phyloP scores from a whole-genome alignment of 2,113 vertebrate species.

The Proteles cristata region DNA sequence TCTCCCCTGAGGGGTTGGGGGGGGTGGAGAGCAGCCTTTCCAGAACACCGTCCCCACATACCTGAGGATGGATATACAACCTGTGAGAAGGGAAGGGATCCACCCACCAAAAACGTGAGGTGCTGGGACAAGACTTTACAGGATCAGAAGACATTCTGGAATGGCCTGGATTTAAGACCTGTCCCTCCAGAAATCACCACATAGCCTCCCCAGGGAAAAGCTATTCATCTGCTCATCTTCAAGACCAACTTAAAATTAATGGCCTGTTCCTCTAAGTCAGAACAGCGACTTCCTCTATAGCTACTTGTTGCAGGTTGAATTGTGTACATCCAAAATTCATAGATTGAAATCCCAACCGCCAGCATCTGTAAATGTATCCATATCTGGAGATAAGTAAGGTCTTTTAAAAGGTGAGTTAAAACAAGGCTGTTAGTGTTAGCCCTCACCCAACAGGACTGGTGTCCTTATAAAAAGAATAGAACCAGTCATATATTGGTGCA shows the following conservation, averaged over 20 bases:
- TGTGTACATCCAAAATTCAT: not conserved
- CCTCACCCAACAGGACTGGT: not conserved
- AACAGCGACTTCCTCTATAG: not conserved
- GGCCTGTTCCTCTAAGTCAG: not conserved
- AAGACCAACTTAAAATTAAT: not conserved
- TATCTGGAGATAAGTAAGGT: not conserved
- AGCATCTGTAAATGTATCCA: not conserved
- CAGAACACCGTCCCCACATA: not conserved
- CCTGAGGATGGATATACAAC: not conserved
- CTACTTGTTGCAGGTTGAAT: not conserved
- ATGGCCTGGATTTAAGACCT: not conserved
- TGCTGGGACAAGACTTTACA: not conserved
- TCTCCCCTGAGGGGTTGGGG: not conserved
- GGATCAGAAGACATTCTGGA: not conserved
- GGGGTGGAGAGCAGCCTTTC: not conserved
- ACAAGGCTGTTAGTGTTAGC: not conserved
- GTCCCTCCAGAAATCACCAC: not conserved
- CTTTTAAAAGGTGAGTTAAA: not conserved
- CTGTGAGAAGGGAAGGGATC: not conserved
- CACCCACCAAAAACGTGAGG: not conserved
- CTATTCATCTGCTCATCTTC: not conserved
- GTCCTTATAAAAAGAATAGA: not conserved
- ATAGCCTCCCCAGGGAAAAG: not conserved
- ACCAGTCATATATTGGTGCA: accelerated
- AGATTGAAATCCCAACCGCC: not conserved